A percentile compares a stretch with the other conserved stretches of the same genome.
These are phyloP conservation scores for Pionites leucogaster DNA, from an alignment of 2,113 vertebrate genomes.

Conservation along the genomic window DNA sequence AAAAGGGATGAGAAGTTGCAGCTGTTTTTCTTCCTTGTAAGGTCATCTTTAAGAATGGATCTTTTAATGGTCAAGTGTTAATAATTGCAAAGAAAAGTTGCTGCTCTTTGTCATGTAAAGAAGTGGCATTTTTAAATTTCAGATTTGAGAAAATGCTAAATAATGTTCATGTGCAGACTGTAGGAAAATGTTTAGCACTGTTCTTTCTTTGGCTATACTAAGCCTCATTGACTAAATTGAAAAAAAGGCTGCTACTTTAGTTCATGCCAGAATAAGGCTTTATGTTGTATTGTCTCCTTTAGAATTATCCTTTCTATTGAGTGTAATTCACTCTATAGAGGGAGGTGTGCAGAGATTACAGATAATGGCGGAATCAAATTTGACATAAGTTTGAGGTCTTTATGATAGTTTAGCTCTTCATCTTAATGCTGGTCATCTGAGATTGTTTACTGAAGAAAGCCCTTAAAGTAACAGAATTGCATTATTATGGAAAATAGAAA, in stretches of 20 bases:
- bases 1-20: not conserved
- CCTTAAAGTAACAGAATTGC: conserved; percentile 7
- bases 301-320: conserved; percentile 52
- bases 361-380: conserved; percentile 46
- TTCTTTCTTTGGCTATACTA: conserved; percentile 41
- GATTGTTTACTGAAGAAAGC: conserved; percentile 33
- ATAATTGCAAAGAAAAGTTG: conserved; percentile 26
- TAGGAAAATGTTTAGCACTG: conserved; percentile 44
- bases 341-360: conserved; percentile 52
- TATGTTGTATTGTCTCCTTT: conserved; percentile 61
- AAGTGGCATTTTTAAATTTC: conserved; percentile 40
- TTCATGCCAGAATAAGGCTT: conserved; percentile 55
- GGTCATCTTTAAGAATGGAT: conserved; percentile 17
- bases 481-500: conserved; percentile 51
- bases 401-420: conserved; percentile 36
- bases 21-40: conserved; percentile 22
- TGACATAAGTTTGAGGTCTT: conserved; percentile 41
- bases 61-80: conserved; percentile 41
- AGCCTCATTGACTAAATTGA: conserved; percentile 53
- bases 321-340: conserved; percentile 21
- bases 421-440: conserved; percentile 45
- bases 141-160: conserved; percentile 23
- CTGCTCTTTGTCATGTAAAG: conserved; percentile 37
- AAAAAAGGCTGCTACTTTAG: conserved; percentile 41
- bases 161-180: conserved; percentile 19